Evolutionary conservation across 2,113 vertebrate species (phyloP).

Genomic region (Lonchura striata): DNA sequence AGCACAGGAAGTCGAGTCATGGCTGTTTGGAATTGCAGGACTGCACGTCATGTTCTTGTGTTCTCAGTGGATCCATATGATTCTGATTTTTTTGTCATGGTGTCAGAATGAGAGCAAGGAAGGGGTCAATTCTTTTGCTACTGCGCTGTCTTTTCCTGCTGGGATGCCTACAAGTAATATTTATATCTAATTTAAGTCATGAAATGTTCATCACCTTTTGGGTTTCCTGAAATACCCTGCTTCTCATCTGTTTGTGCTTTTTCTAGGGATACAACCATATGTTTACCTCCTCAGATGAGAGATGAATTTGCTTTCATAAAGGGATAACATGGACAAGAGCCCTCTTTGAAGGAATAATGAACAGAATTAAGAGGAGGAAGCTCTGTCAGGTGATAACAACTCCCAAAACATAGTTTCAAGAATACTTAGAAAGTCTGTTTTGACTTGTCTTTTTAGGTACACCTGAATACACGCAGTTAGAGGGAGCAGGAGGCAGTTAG

Average conservation of each 20-base stretch:
- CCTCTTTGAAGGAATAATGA: neutral
- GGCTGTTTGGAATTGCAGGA: neutral
- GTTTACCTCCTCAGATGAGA: neutral
- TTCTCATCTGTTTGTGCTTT: neutral
- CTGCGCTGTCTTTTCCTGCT: neutral
- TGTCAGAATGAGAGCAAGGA: neutral
- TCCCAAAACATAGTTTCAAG: neutral
- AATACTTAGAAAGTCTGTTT: neutral
- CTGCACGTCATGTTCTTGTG: constrained; percentile 15
- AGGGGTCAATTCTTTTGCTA: neutral
- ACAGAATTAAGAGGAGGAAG: neutral
- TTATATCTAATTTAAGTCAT: neutral
- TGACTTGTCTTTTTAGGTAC: neutral
- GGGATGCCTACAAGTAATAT: neutral
- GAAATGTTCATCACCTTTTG: neutral
- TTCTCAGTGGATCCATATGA: neutral
- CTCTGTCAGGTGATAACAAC: neutral
- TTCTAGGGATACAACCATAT: neutral
- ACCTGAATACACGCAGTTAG: neutral
- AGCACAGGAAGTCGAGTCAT: constrained; percentile 51
- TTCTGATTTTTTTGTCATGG: neutral
- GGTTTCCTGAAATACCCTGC: neutral
- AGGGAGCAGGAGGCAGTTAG: neutral
- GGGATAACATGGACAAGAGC: neutral
- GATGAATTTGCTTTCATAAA: neutral